Evolutionary conservation across 2,888 invertebrate species (phyloP).

Genomic region (Melieria picta): DNA sequence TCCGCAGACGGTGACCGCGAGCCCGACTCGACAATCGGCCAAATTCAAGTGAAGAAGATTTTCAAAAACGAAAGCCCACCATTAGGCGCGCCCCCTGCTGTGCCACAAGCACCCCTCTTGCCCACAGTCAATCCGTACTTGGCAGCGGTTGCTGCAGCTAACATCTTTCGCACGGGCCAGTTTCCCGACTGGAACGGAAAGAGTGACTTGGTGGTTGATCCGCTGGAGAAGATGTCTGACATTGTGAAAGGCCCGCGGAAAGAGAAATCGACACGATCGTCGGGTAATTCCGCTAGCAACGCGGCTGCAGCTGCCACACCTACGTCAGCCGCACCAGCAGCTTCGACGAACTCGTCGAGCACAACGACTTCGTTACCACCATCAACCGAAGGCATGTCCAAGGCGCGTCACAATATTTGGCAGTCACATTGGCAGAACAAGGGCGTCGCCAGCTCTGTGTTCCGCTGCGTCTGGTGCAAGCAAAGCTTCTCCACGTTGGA

Average conservation of each 20-base stretch:
- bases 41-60: conserved; percentile 61
- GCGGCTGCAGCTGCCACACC: conserved; percentile 53
- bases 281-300: conserved; percentile 50
- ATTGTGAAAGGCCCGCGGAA: conserved; percentile 79
- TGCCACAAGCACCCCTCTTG: conserved; percentile 77
- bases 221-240: conserved; percentile 91
- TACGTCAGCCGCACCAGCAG: conserved; percentile 54
- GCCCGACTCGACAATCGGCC: conserved; percentile 63
- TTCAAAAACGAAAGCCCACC: conserved; percentile 60
- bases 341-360: conserved; percentile 55
- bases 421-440: conserved; percentile 98
- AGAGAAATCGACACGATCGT: conserved; percentile 64
- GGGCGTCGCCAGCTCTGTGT: conserved; percentile 93
- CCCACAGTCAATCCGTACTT: conserved; percentile 84
- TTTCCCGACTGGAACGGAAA: conserved; percentile 78
- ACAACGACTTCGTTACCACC: conserved; percentile 42
- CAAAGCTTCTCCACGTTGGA: conserved; percentile 95
- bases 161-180: conserved; percentile 78
- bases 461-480: conserved; percentile 98
- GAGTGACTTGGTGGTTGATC: conserved; percentile 82
- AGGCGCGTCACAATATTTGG: conserved; percentile 88
- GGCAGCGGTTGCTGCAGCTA: conserved; percentile 81
- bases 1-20: conserved; percentile 68
- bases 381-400: conserved; percentile 56
- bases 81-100: conserved; percentile 73